Conservation (phyloP, 1,140 invertebrate species). For the Tetraneura akinire region DNA sequence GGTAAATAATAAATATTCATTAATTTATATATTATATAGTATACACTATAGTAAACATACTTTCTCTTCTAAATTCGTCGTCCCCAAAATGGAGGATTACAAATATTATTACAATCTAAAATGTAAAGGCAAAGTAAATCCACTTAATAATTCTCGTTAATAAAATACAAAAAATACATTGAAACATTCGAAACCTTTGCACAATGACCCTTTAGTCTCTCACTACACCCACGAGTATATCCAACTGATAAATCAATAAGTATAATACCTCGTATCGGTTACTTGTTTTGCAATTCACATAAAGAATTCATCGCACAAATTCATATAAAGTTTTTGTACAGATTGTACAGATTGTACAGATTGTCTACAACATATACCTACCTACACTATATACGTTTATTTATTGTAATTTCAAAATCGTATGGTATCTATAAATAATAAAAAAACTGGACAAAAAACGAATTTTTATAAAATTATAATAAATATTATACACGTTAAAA, state of each 20-base stretch:
- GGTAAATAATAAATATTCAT: too few relatives aligned
- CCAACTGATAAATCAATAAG: background rate
- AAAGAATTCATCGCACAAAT: background rate
- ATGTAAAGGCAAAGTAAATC: background rate
- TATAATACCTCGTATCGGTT: background rate
- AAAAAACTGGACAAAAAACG: too few relatives aligned
- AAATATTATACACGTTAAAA: too few relatives aligned
- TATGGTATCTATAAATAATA: too few relatives aligned
- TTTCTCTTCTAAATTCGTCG: background rate
- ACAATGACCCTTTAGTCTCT: too few relatives aligned
- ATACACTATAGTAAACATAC: too few relatives aligned
- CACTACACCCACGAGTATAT: background rate
- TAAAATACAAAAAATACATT: background rate
- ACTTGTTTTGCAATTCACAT: background rate
- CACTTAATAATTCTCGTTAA: background rate
- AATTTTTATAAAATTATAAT: too few relatives aligned
- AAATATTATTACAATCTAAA: background rate
- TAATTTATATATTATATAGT: too few relatives aligned
- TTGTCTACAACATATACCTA: background rate
- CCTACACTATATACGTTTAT: background rate
- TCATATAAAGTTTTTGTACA: background rate
- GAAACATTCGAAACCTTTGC: background rate
- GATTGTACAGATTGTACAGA: background rate
- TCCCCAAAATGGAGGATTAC: background rate
- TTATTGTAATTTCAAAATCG: background rate